These are phyloP conservation scores for Acleris sparsana DNA, from an alignment of 2,888 invertebrate genomes.

Conservation along the genomic window DNA sequence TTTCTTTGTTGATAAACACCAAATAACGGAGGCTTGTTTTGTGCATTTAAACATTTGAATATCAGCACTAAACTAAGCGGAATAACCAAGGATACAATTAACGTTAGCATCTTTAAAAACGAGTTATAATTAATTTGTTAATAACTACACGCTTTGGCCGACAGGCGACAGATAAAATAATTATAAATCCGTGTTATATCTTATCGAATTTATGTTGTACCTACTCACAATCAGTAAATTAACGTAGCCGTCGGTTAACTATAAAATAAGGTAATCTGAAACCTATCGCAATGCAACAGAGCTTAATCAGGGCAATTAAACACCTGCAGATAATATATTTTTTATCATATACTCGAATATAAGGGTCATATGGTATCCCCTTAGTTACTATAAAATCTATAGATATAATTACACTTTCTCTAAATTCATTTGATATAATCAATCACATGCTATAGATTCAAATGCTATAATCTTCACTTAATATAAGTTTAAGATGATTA, in stretches of 20 bases:
- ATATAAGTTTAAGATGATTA: too few relatives aligned
- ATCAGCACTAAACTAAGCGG: slow-evolving; percentile 52
- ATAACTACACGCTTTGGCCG: background rate
- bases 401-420: too few relatives aligned
- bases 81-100: slow-evolving; percentile 54
- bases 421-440: too few relatives aligned
- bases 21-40: slow-evolving; percentile 64
- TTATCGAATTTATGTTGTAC: slow-evolving; percentile 4
- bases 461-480: too few relatives aligned
- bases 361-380: too few relatives aligned
- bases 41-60: slow-evolving; percentile 64
- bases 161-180: slow-evolving; percentile 12
- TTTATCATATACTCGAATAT: background rate
- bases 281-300: slow-evolving; percentile 5
- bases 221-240: slow-evolving; percentile 16
- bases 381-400: too few relatives aligned
- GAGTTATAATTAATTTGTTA: slow-evolving; percentile 3
- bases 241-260: slow-evolving; percentile 1
- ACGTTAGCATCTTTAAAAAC: slow-evolving; percentile 53
- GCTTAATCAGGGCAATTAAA: background rate
- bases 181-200: slow-evolving; percentile 24
- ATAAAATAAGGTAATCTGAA: slow-evolving; percentile 5
- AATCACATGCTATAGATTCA: too few relatives aligned
- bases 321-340: background rate
- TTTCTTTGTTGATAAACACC: slow-evolving; percentile 80